Evolutionary conservation across 2,113 vertebrate species (phyloP).

Genomic region (Amphiprion ocellaris): DNA sequence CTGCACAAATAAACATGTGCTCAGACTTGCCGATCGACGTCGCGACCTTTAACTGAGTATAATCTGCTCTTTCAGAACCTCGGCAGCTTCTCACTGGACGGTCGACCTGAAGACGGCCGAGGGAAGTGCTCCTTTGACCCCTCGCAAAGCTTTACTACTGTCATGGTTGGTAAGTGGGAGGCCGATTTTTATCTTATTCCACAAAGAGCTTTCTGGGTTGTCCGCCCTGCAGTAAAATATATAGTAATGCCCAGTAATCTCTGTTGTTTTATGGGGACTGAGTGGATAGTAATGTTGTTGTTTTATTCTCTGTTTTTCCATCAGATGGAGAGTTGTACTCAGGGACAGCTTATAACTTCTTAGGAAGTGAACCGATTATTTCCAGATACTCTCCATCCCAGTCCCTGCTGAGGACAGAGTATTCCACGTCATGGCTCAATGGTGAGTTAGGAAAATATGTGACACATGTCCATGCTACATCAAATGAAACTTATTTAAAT

Average conservation of each 20-base stretch:
- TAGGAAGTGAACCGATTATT: conserved; percentile 97
- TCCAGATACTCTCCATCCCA: conserved; percentile 89
- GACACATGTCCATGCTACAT: background rate
- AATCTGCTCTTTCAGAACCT: conserved; percentile 70
- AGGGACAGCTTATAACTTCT: conserved; percentile 94
- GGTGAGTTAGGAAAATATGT: conserved; percentile 83
- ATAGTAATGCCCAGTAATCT: conserved; percentile 42
- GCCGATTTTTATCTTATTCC: conserved; percentile 16
- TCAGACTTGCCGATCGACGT: background rate
- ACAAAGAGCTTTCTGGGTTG: conserved; percentile 24
- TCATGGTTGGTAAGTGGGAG: conserved; percentile 96
- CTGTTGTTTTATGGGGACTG: background rate
- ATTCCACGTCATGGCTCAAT: conserved; percentile 96
- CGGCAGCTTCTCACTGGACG: conserved; percentile 86
- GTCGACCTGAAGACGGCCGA: conserved; percentile 91
- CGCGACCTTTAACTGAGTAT: background rate
- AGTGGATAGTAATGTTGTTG: conserved; percentile 2
- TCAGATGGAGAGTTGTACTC: conserved; percentile 97
- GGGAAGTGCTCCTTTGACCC: conserved; percentile 97
- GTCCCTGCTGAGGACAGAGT: conserved; percentile 92
- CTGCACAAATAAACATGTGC: conserved; percentile 6
- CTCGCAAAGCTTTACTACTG: conserved; percentile 94
- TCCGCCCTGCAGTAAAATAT: conserved; percentile 24
- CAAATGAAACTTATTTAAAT: background rate
- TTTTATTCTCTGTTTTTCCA: conserved; percentile 9